Percentiles rank a stretch among this genome's conserved stretches.
phyloP scores from a whole-genome alignment of 2,797 vertebrate species.

The Sternotherus odoratus region DNA sequence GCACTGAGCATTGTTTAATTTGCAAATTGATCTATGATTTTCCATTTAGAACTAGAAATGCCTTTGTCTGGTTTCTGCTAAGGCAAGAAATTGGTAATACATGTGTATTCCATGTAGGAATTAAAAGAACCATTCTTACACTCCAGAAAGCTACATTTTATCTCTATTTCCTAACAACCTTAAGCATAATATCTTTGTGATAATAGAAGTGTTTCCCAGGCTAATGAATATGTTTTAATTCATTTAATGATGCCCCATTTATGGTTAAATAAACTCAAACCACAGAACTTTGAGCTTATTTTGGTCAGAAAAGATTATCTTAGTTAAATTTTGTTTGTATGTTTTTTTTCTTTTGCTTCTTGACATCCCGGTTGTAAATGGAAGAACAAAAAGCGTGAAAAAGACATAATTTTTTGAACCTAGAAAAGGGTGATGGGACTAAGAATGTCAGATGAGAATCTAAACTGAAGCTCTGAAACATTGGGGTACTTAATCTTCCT shows the following conservation, averaged over 20 bases:
- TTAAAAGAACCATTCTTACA: neutral
- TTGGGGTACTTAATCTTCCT: neutral
- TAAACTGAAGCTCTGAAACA: neutral
- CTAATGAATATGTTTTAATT: slow-evolving; percentile 31
- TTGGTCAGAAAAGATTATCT: neutral
- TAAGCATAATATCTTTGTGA: slow-evolving; percentile 31
- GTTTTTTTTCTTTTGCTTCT: neutral
- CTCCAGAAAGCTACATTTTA: neutral
- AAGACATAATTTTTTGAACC: neutral
- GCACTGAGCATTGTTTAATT: neutral
- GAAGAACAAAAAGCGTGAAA: rapidly evolving
- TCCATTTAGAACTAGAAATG: slow-evolving; percentile 18
- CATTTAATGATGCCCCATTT: slow-evolving; percentile 34
- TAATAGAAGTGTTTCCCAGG: slow-evolving; percentile 30
- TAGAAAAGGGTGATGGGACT: neutral
- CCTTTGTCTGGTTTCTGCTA: slow-evolving; percentile 15
- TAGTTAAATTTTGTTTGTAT: neutral
- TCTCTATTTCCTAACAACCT: neutral
- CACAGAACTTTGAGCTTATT: neutral
- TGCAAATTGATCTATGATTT: neutral
- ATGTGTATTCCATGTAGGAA: neutral
- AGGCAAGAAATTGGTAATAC: slow-evolving; percentile 9
- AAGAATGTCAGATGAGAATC: neutral
- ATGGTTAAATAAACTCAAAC: slow-evolving; percentile 4
- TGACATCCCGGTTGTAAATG: neutral